Conservation (phyloP, 1,140 invertebrate species). For the Zophobas morio region DNA sequence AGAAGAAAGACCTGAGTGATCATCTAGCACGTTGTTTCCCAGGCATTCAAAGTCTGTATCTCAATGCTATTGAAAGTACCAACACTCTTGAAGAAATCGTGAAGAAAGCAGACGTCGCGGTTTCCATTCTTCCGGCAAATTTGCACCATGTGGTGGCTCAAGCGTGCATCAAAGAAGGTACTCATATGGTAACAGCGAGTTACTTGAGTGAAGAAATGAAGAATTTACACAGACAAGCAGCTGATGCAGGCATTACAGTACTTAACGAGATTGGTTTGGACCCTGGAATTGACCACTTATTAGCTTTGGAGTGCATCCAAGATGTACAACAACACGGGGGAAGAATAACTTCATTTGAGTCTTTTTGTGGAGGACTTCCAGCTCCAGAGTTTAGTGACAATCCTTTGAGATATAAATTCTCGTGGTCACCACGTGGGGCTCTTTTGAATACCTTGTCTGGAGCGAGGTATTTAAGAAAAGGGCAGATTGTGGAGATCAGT, state of each 20-base stretch:
- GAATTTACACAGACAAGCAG: conserved; percentile 84
- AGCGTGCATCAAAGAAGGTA: conserved; percentile 87
- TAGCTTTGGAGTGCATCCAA: conserved; percentile 98
- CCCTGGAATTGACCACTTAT: conserved; percentile 96
- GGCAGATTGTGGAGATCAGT: conserved; percentile 91
- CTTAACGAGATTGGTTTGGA: conserved; percentile 97
- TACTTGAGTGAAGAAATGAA: conserved; percentile 91
- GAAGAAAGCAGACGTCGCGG: conserved; percentile 81
- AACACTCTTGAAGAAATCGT: conserved; percentile 83
- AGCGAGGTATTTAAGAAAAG: conserved; percentile 87
- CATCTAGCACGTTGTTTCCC: conserved; percentile 81
- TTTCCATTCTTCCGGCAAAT: conserved; percentile 94
- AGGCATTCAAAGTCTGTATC: conserved; percentile 85
- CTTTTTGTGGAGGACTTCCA: conserved; percentile 96
- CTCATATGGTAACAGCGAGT: conserved; percentile 97
- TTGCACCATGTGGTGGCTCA: conserved; percentile 90
- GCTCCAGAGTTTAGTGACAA: conserved; percentile 96
- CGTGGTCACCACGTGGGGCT: conserved; percentile 94
- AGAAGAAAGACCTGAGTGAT: conserved; percentile 91
- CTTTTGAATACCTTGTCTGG: conserved; percentile 90
- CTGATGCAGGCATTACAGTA: conserved; percentile 89
- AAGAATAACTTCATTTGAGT: conserved; percentile 94
- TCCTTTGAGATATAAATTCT: conserved; percentile 97
- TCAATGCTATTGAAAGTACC: conserved; percentile 84
- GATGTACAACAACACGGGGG: conserved; percentile 82